These are phyloP conservation scores for Caenorhabditis tropicalis DNA, from an alignment of 1,140 invertebrate species.

Conservation along the genomic window DNA sequence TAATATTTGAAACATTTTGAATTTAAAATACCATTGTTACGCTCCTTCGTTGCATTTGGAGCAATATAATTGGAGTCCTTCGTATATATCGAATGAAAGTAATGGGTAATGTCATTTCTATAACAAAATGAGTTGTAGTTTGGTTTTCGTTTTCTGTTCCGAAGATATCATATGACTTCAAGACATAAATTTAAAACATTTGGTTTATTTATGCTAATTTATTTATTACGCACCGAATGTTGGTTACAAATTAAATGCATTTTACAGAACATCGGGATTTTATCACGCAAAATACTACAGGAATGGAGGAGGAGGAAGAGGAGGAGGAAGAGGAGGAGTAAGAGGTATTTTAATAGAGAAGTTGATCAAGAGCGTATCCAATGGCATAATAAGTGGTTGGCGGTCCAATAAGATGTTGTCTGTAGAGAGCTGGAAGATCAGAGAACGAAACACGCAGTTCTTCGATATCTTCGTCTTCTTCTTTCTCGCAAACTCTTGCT, in stretches of 20 bases:
- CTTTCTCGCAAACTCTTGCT: conserved; percentile 8
- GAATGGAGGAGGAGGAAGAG: neutral
- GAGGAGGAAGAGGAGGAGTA: neutral
- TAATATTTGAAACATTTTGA: neutral
- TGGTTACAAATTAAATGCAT: too few species aligned
- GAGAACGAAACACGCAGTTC: neutral
- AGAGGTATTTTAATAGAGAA: neutral
- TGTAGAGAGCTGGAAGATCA: neutral
- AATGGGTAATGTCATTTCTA: neutral
- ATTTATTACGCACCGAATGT: too few species aligned
- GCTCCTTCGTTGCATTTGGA: neutral
- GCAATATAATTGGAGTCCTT: neutral
- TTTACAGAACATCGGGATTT: too few species aligned
- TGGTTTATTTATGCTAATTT: too few species aligned
- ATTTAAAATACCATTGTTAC: neutral
- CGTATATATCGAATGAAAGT: neutral
- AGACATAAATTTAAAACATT: too few species aligned
- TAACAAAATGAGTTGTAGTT: too few species aligned
- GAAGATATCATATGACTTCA: too few species aligned
- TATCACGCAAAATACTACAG: neutral
- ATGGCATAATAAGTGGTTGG: conserved; percentile 37
- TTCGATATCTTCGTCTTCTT: neutral
- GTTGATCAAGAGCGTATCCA: neutral
- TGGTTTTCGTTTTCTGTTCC: too few species aligned
- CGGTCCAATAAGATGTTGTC: neutral